Base-by-base conservation (phyloP, 2,797 vertebrate genomes). In the Bucorvus abyssinicus region DNA sequence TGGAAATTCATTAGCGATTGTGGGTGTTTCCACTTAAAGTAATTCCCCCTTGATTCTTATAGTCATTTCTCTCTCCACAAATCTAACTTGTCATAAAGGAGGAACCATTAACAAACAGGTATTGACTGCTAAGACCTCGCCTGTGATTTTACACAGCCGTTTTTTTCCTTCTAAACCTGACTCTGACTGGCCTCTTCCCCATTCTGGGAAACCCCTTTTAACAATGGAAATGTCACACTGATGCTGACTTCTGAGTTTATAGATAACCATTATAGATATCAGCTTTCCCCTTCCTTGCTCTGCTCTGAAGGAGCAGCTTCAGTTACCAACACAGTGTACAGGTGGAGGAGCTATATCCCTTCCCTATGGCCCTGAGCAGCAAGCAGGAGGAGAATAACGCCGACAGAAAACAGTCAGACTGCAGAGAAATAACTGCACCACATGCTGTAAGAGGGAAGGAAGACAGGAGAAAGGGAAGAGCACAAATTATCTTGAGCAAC, bases 1-100 rank as follows among this genome's bases (percentile, higher is more conserved):
- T 63, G 27, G 68, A 93, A 95, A 90, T 10, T 86, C 30, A 61
- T 59, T 90, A 59, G 30, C 27, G 26, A 86, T 23, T 87, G 24
- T 52, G 47, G 26, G 59, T 50, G 17, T 65, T 86, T 83, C n/a
- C 47, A 63, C 47, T 79, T 60, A 8, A 53, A 86, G n/a, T n/a
- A 77, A 91, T 75, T 83, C 29, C 4, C 4, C 49, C 44, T 22
- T 50, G 18, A 85, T 55, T 81, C 27, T 53, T 85, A 22, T 10
- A 63, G 18, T 38, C 8, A 52, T 49, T 91, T 73, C 56, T 90
- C 59, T 40, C 49, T 29, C 60, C 53, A 57, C 4, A 84, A 60
- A 45, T 56, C 55, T 36, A 55, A 65, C 12, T 38, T 73, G n/a
- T 52, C 73, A 84, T 49, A 55, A 79, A 87, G 30, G 42, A 27